Conservation (phyloP, 2,888 invertebrate genomes). For the Amblyjoppa proteus region DNA sequence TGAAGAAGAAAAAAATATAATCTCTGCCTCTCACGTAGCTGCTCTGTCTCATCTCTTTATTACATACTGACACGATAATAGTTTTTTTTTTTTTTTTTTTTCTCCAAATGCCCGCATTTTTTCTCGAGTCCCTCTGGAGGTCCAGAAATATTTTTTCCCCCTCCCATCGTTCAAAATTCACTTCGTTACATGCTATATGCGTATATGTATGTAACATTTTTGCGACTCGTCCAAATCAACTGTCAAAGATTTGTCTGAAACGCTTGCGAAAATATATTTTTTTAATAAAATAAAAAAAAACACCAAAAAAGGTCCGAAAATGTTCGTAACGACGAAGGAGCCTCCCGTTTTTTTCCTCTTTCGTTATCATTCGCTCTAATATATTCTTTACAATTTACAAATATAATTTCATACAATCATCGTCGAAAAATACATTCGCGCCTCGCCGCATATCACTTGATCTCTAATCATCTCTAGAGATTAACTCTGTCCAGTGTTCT, state of each 20-base stretch:
- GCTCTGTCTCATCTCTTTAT: constrained; percentile 68
- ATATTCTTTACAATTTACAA: constrained; percentile 84
- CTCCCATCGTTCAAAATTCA: constrained; percentile 60
- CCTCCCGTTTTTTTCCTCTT: constrained; percentile 15
- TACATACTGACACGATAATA: constrained; percentile 72
- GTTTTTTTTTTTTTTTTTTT: no score
- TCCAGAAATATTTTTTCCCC: constrained; percentile 58
- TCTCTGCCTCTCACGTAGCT: constrained; percentile 32
- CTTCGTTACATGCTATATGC: constrained; percentile 64
- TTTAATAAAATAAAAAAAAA: constrained; percentile 14
- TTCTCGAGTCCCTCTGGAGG: constrained; percentile 57
- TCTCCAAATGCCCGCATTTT: constrained; percentile 80
- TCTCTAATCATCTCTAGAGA: constrained; percentile 67
- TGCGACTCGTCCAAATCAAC: constrained; percentile 25
- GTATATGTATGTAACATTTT: constrained; percentile 1
- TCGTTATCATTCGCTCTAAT: constrained; percentile 68
- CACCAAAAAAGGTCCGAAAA: background rate
- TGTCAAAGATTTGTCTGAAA: constrained; percentile 35
- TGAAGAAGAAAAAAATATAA: constrained; percentile 25
- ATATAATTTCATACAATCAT: constrained; percentile 82
- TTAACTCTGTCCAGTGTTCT: constrained; percentile 43
- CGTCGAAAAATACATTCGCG: constrained; percentile 82
- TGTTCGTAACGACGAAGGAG: constrained; percentile 21
- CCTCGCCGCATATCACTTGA: constrained; percentile 75
- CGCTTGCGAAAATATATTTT: constrained; percentile 48